A percentile compares a stretch with the other conserved stretches of the same genome.
These are phyloP conservation scores for Troides helena DNA, from an alignment of 2,888 invertebrate species.

Conservation along the genomic window DNA sequence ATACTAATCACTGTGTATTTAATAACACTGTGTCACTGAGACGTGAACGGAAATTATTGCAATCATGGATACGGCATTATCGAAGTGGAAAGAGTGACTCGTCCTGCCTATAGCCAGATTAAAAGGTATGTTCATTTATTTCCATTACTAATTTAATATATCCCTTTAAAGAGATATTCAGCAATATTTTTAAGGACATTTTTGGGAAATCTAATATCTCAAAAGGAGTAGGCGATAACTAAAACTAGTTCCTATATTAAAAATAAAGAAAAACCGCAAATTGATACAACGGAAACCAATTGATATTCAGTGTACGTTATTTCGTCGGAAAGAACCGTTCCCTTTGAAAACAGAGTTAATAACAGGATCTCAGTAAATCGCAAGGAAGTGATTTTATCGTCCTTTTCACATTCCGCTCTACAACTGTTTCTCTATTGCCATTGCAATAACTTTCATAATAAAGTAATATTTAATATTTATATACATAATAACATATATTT, in stretches of 20 bases:
- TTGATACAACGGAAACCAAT: background rate
- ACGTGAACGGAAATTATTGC: constrained; percentile 40
- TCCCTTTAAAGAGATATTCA: background rate
- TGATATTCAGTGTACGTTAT: constrained; percentile 9
- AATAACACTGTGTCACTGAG: constrained; percentile 70
- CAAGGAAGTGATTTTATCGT: constrained; percentile 23
- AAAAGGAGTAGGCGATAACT: too few species aligned
- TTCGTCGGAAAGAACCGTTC: constrained; percentile 32
- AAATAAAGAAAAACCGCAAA: too few species aligned
- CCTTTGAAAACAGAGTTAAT: constrained; percentile 42
- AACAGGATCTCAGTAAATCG: constrained; percentile 48
- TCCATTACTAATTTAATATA: constrained; percentile 4
- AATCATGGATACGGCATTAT: constrained; percentile 56
- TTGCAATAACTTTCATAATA: constrained; percentile 1
- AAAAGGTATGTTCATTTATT: constrained; percentile 39
- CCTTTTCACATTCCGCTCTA: background rate
- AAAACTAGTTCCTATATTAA: too few species aligned
- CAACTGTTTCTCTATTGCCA: background rate
- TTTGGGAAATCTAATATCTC: too few species aligned
- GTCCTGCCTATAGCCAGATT: constrained; percentile 6
- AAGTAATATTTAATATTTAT: background rate
- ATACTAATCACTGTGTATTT: constrained; percentile 72
- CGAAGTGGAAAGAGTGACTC: constrained; percentile 43
- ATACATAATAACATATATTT: too few species aligned
- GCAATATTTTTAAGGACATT: too few species aligned